Evolutionary conservation across 2,113 vertebrate genomes (phyloP), one percentile per base, ranked within the genome.

Genomic region (Cercocebus atys): DNA sequence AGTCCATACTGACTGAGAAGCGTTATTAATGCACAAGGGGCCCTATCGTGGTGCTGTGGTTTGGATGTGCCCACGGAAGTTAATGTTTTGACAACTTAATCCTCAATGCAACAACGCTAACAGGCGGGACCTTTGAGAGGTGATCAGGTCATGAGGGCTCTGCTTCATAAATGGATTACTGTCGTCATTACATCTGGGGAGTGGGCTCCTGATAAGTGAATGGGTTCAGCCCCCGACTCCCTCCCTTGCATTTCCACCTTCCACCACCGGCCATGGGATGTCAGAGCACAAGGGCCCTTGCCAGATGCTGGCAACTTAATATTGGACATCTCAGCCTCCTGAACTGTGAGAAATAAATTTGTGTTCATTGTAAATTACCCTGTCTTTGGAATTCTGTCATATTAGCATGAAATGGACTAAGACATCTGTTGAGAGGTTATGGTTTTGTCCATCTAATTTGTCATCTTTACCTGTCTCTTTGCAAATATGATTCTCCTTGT

Each of bases 11-110:
- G 8, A 27, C 25, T 2, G 20, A 11, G 35, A 52, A 52, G 38
- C n/a, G 23, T 3, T 4, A 1, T 2, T 3, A 3, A 30, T 10
- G 9, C 9, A 5, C 6, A 3, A 7, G 0, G 2, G 9, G 13
- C 27, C 50, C 30, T 32, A 11, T 25, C n/a, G 5, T 40, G 38
- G 9, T 5, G n/a, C 38, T 40, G 70, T 73, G 11, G 70, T 73
- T 6, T 5, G 70, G 20, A 38, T 72, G 20, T 38, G n/a, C 22
- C 16, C n/a, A n/a, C 4, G 9, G 8, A n/a, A 18, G 70, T 23
- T 72, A n/a, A 6, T 3, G 18, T 72, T 20, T 23, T n/a, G 68
- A 35, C 16, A 18, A n/a, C n/a, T 22, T 72, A 22, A 72, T 72
- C 70, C 70, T 20, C 70, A 22, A 1, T 10, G n/a, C 18, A 23